Evolutionary conservation across 2,888 invertebrate species (phyloP).

Genomic region (Strigamia crassipes): DNA sequence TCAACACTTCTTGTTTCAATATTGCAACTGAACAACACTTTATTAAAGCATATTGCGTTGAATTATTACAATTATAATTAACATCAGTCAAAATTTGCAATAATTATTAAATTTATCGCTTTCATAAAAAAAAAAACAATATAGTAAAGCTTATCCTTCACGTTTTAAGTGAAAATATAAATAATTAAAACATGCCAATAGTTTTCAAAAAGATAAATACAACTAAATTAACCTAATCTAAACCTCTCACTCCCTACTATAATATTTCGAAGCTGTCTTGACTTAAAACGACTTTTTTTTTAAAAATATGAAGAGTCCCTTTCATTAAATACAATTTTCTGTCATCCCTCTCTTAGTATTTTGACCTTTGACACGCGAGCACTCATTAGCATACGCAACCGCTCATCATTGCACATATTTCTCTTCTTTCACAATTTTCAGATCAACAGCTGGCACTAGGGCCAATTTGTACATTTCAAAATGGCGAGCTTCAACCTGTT

Average conservation of each 20-base stretch:
- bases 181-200: background rate
- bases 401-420: background rate
- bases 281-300: background rate
- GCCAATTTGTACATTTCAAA: background rate
- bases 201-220: background rate
- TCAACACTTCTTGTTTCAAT: background rate
- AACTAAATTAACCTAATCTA: too few species aligned
- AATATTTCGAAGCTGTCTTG: background rate
- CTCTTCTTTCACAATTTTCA: background rate
- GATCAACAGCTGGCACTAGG: constrained; percentile 1
- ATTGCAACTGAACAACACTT: background rate
- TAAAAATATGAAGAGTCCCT: background rate
- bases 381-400: background rate
- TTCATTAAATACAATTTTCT: background rate
- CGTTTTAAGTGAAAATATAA: too few species aligned
- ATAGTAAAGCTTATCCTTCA: too few species aligned
- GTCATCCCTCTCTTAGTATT: background rate
- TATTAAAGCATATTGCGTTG: background rate
- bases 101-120: background rate
- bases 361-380: background rate
- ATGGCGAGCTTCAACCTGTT: background rate
- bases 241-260: too few species aligned
- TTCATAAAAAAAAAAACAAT: background rate
- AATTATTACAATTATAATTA: background rate
- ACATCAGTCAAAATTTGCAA: background rate